Base-by-base conservation (phyloP, 2,888 invertebrate genomes). In the Pediacus dermestoides region DNA sequence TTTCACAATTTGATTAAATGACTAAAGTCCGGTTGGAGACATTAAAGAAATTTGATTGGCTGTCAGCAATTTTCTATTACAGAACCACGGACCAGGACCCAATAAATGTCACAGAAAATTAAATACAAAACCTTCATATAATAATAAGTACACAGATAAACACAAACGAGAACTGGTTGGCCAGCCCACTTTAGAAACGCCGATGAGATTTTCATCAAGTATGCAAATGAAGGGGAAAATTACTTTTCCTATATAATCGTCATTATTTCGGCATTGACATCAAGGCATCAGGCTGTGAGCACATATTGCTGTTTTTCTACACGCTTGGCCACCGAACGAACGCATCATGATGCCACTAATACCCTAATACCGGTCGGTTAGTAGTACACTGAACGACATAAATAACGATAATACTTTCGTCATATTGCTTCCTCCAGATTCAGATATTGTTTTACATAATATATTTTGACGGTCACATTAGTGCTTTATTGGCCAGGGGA, bases 201-300 rank as follows among this genome's bases (percentile, higher is more conserved):
- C 23, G 63, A 68, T 67, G 68, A 61, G 66, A 69, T 67, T 70
- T 70, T 70, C 70, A 70, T 70, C 67, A 69, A 68, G 66, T 68
- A 68, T 69, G 68, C 67, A 70, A 70, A 70, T 70, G 67, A 68
- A 61, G 66, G 68, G 60, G 69, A 70, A 70, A 70, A 70, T 69
- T 67, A 70, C 68, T 70, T 70, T 70, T 70, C 68, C 70, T 66
- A 69, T 70, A 68, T 69, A 68, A 69, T 70, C 67, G 69, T 70
- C 70, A 70, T 70, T 68, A 70, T 71, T 70, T 68, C 66, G 63
- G 58, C 70, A 70, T 70, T 68, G 70, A 69, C 70, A 69, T 70
- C 66, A 54, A 52, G 55, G 55, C 56, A n/a, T 47, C 41, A 34
- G 37, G 41, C 14, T 49, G 59, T 56, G 57, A 58, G 61, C 46